A percentile compares a stretch with the other conserved stretches of the same genome.
These are phyloP conservation scores for Chloroceryle inda DNA, from an alignment of 2,797 vertebrate genomes.

Conservation along the genomic window DNA sequence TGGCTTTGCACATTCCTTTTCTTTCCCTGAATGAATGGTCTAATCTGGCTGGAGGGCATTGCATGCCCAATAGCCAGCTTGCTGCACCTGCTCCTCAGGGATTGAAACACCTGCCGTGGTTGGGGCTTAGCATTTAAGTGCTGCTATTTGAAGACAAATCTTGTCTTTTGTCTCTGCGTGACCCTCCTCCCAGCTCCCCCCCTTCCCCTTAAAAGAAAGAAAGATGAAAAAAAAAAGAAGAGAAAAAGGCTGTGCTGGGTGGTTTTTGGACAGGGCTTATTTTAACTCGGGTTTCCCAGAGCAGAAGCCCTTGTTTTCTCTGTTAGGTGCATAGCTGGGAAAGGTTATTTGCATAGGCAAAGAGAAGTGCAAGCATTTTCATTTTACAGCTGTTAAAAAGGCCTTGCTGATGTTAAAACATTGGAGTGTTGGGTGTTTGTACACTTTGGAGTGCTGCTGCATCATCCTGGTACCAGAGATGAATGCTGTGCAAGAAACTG, in stretches of 20 bases:
- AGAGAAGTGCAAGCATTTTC: neutral
- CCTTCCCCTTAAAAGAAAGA: neutral
- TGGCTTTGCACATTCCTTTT: constrained; percentile 74
- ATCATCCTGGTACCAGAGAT: neutral
- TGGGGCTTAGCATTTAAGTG: constrained; percentile 70
- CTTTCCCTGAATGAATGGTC: constrained; percentile 68
- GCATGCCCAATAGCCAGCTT: constrained; percentile 65
- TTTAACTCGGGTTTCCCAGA: neutral
- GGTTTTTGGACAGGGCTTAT: neutral
- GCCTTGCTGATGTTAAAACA: neutral
- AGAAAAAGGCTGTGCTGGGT: neutral
- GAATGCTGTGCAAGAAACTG: neutral
- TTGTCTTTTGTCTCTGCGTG: constrained; percentile 53
- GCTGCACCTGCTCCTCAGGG: constrained; percentile 70
- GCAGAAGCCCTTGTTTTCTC: neutral
- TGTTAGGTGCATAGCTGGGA: neutral
- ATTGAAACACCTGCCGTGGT: constrained; percentile 71
- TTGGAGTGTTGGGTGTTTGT: neutral
- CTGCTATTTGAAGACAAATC: constrained; percentile 75
- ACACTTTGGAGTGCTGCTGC: neutral
- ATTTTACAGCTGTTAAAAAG: neutral
- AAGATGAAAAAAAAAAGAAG: too few relatives aligned
- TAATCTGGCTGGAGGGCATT: constrained; percentile 74
- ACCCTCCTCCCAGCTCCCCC: neutral
- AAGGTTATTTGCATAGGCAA: neutral